These are phyloP conservation scores for Formica selysi DNA, from an alignment of 1,140 invertebrate species.

Conservation along the genomic window DNA sequence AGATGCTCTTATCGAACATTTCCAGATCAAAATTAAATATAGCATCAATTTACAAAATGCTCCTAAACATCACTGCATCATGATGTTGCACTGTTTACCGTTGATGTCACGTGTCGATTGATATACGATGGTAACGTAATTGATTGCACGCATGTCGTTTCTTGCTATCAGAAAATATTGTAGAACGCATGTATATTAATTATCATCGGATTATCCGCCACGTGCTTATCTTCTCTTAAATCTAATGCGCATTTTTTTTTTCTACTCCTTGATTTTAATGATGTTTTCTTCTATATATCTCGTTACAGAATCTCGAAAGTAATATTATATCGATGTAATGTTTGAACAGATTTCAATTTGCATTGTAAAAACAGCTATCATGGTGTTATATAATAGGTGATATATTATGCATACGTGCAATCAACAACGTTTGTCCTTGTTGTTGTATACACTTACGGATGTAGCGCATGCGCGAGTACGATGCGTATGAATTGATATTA, in stretches of 20 bases:
- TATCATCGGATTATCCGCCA: neutral
- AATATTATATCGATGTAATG: constrained; percentile 4
- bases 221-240: constrained; percentile 26
- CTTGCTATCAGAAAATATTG: constrained; percentile 22
- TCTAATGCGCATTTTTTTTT: constrained; percentile 29
- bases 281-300: no score
- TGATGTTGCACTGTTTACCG: constrained; percentile 54
- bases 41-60: neutral
- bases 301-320: neutral
- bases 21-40: constrained; percentile 42
- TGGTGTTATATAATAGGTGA: constrained; percentile 53
- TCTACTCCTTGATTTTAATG: neutral
- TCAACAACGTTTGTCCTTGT: constrained; percentile 49
- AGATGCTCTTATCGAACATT: constrained; percentile 33
- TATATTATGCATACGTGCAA: constrained; percentile 48
- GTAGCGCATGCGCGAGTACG: neutral
- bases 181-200: neutral
- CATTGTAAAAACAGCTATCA: constrained; percentile 23
- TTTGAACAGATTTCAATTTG: constrained; percentile 11
- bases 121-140: constrained; percentile 27
- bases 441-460: constrained; percentile 3
- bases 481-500: constrained; percentile 12
- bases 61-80: constrained; percentile 12
- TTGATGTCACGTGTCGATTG: constrained; percentile 31
- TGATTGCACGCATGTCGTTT: constrained; percentile 32